These are phyloP conservation scores for Eupithecia insigniata DNA, from an alignment of 2,888 invertebrate species.

Conservation along the genomic window DNA sequence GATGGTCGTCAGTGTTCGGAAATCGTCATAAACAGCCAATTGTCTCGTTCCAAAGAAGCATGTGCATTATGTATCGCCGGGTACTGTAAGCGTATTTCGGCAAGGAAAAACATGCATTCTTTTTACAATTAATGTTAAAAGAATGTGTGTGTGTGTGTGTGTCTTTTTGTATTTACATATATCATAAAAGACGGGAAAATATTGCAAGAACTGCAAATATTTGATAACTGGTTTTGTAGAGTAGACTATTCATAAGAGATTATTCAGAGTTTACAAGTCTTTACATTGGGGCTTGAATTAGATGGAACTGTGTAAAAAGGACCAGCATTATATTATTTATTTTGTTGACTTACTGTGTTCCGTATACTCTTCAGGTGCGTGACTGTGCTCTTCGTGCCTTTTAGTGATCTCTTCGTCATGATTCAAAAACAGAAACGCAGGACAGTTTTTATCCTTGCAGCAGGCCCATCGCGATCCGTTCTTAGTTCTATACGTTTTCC, in stretches of 20 bases:
- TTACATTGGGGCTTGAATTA: background rate
- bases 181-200: background rate
- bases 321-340: background rate
- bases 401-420: constrained; percentile 66
- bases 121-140: too few relatives aligned
- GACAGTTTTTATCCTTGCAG: constrained; percentile 61
- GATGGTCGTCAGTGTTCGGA: too few relatives aligned
- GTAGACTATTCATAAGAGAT: background rate
- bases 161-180: background rate
- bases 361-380: constrained; percentile 38
- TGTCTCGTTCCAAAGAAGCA: too few relatives aligned
- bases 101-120: too few relatives aligned
- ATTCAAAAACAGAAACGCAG: constrained; percentile 64
- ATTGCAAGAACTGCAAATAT: background rate
- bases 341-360: background rate
- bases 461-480: constrained; percentile 69
- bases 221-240: background rate
- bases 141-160: too few relatives aligned
- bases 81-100: too few relatives aligned
- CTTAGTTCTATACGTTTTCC: constrained; percentile 62
- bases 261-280: background rate
- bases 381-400: constrained; percentile 59
- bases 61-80: too few relatives aligned
- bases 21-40: too few relatives aligned
- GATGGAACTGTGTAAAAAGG: background rate